Conservation (phyloP, 2,113 vertebrate genomes). For the Anhinga anhinga region DNA sequence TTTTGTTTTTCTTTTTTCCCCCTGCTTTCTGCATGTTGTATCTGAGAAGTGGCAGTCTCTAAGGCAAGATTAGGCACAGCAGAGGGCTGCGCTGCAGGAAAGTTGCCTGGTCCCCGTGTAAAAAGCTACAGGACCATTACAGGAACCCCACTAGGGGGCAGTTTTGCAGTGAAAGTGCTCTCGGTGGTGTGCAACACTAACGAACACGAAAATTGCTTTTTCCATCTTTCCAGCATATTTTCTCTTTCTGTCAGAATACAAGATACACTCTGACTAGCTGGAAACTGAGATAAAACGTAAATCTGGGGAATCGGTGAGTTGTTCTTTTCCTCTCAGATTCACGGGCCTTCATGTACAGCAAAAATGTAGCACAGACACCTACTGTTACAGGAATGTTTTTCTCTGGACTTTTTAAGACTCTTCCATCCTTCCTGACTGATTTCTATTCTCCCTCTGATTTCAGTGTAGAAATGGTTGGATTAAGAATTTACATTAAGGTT, state of each 20-base stretch:
- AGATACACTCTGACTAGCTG: background rate
- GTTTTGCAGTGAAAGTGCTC: background rate
- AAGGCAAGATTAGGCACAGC: background rate
- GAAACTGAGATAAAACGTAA: background rate
- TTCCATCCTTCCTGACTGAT: background rate
- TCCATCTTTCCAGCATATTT: background rate
- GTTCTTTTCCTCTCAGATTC: background rate
- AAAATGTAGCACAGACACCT: background rate
- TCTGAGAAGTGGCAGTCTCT: background rate
- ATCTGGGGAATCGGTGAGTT: background rate
- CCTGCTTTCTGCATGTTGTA: background rate
- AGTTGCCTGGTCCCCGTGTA: background rate
- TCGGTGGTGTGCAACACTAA: accelerated
- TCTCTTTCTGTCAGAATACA: background rate
- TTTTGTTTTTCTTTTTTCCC: accelerated
- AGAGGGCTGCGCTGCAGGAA: too few relatives aligned
- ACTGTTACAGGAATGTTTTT: background rate
- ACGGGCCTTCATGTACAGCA: background rate
- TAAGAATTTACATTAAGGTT: background rate
- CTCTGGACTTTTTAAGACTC: background rate
- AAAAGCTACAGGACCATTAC: accelerated
- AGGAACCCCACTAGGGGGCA: background rate
- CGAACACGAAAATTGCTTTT: background rate
- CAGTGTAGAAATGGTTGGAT: background rate
- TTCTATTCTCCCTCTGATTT: background rate